phyloP scores from a whole-genome alignment of 2,113 vertebrate species.

The Ardeotis arabs region DNA sequence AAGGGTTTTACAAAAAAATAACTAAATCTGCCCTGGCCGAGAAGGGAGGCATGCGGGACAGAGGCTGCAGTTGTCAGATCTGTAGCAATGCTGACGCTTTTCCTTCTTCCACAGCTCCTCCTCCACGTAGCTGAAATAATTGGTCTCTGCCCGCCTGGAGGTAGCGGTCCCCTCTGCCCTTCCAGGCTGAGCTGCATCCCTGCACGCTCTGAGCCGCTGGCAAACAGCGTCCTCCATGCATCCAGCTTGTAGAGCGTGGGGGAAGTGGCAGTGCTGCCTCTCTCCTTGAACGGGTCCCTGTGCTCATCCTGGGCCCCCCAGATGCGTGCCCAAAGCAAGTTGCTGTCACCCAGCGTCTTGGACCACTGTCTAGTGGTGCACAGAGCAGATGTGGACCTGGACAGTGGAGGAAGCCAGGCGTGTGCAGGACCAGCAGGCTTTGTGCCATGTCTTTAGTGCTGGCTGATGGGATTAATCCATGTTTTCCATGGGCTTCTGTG shows the following conservation, averaged over 20 bases:
- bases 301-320: not conserved
- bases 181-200: not conserved
- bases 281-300: not conserved
- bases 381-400: fast-evolving
- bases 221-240: fast-evolving
- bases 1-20: not conserved
- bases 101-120: not conserved
- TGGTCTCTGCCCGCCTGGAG: fast-evolving
- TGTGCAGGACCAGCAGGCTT: not conserved
- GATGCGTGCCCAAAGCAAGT: not conserved
- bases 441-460: not conserved
- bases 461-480: fast-evolving
- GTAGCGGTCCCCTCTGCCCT: not conserved
- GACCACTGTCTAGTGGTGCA: not conserved
- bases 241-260: not conserved
- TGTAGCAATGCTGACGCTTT: not conserved
- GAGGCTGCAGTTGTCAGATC: not conserved
- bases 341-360: not conserved
- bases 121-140: not conserved
- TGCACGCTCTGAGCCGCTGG: fast-evolving
- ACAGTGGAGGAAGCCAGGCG: fast-evolving
- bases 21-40: not conserved
- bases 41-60: not conserved
- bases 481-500: fast-evolving
- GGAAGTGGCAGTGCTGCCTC: not conserved